These are phyloP conservation scores for Garrulus glandarius DNA, from an alignment of 2,797 vertebrate genomes.

Conservation along the genomic window DNA sequence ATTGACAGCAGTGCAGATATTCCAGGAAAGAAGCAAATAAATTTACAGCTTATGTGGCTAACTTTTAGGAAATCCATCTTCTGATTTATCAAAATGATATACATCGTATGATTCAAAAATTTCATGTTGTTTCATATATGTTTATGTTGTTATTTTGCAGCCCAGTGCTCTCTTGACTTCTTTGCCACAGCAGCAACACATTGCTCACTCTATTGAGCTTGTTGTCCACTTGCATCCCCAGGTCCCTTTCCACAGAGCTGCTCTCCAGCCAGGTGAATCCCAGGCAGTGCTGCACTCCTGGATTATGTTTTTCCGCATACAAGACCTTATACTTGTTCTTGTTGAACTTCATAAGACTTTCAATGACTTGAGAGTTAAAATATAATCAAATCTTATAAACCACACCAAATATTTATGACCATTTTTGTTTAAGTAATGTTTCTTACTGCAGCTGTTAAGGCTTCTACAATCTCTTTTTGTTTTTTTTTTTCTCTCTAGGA, in stretches of 20 bases:
- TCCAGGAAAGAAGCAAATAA: slow-evolving; percentile 1
- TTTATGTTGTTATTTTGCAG: slow-evolving; percentile 50
- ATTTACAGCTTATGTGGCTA: slow-evolving; percentile 39
- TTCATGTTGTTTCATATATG: slow-evolving; percentile 26
- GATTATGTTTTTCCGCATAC: background rate
- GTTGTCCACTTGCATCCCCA: background rate
- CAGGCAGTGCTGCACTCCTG: background rate
- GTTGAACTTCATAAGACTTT: background rate
- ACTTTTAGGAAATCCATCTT: slow-evolving; percentile 56
- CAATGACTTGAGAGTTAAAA: background rate
- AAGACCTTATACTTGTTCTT: background rate
- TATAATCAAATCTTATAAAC: background rate
- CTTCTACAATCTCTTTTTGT: background rate
- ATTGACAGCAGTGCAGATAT: background rate
- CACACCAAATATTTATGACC: background rate
- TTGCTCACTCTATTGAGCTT: background rate
- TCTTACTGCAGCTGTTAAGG: background rate
- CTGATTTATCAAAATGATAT: background rate
- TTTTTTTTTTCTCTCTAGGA: background rate
- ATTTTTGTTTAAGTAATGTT: background rate
- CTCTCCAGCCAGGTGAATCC: background rate
- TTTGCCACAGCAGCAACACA: background rate
- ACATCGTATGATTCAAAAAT: slow-evolving; percentile 39
- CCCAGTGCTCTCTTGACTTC: background rate
- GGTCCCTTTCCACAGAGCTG: background rate